A percentile compares a stretch with the other conserved stretches of the same genome.
phyloP scores from a whole-genome alignment of 2,797 vertebrate species.

The Podarcis siculus region DNA sequence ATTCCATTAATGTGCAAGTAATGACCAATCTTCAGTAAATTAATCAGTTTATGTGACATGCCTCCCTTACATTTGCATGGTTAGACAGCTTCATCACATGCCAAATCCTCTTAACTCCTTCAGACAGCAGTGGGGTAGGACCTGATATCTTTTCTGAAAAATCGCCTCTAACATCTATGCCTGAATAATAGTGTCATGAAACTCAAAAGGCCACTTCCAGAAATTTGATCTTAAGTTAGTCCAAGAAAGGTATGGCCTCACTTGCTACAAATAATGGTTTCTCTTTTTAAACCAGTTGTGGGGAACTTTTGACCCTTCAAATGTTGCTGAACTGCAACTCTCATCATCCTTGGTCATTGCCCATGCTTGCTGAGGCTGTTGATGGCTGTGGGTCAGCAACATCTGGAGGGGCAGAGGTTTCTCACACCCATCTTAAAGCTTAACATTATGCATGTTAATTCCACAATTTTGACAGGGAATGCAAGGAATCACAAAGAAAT shows the following conservation, averaged over 20 bases:
- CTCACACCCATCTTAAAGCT: constrained; percentile 49
- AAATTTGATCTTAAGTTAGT: background rate
- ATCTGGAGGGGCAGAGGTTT: too few relatives aligned
- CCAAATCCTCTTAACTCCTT: background rate
- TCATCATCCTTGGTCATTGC: too few relatives aligned
- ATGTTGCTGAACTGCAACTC: too few relatives aligned
- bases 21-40: background rate
- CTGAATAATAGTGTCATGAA: background rate
- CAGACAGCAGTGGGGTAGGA: background rate
- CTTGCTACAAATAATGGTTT: background rate
- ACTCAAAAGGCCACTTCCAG: background rate
- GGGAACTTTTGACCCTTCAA: too few relatives aligned
- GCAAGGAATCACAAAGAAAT: constrained; percentile 18
- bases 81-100: background rate
- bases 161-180: background rate
- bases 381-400: too few relatives aligned
- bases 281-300: too few relatives aligned
- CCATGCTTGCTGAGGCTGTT: too few relatives aligned
- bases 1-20: too few relatives aligned
- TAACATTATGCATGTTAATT: background rate
- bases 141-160: background rate
- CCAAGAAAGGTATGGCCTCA: background rate
- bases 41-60: background rate
- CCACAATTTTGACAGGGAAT: constrained; percentile 15
- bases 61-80: background rate